Evolutionary conservation across 2,888 invertebrate genomes (phyloP), one percentile per base, ranked within the genome.

Genomic region (Craniophora ligustri): DNA sequence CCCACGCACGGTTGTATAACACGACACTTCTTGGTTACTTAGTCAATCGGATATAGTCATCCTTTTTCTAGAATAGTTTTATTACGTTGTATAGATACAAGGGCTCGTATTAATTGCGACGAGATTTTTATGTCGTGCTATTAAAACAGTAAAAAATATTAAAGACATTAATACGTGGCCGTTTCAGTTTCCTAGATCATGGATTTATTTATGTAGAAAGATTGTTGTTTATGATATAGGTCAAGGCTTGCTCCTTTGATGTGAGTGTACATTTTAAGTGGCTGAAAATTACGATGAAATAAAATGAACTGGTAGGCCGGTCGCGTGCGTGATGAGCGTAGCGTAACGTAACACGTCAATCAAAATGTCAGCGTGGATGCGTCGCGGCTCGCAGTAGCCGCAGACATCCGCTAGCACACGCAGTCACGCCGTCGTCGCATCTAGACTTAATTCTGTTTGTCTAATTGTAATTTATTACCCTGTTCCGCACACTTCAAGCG

Each of bases 291-390:
- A 79, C 76, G 76, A 80, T 65, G 79, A 80, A 84, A 82, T 78
- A 79, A 79, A 81, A 81, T 77, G 78, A 79, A 78, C 68, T 57
- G 70, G 72, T 76, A 71, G 66, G 66, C 66, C 72, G 69, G 76
- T 78, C 78, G 65, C 74, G 75, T 67, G 72, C 72, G 63, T 67
- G 72, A 68, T 73, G 75, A 75, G 77, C 73, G 78, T 75, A 76
- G 73, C 76, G 76, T 78, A 75, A 75, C 79, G 78, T 78, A 76
- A 76, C 78, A 73, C 81, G 88, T 89, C 90, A 88, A 87, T 90
- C 90, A 87, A 84, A 72, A 79, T 84, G 87, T 84, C 84, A 84
- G 69, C 81, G 70, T 74, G 57, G 67, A 78, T 69, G 63, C 73
- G 26, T n/a, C 26, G 26, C 26, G n/a, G n/a, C n/a, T n/a, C n/a